Percentiles rank a stretch among this genome's conserved stretches.
phyloP scores from a whole-genome alignment of 2,888 invertebrate genomes.

The Ashinkailepas kermadecensis region DNA sequence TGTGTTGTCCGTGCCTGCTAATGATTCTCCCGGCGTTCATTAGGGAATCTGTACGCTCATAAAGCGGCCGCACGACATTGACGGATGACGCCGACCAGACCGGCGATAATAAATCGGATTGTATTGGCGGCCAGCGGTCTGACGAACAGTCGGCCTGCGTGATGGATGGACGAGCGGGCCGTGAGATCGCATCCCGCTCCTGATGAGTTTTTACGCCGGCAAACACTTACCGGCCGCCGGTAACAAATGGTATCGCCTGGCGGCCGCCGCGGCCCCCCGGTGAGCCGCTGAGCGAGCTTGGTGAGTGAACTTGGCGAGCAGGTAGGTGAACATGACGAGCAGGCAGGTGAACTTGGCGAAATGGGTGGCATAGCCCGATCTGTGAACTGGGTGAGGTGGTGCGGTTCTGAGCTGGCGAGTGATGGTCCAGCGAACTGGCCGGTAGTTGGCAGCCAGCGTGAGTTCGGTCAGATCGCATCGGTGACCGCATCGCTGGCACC shows the following conservation, averaged over 20 bases:
- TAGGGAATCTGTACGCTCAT: conserved; percentile 19
- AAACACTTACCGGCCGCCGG: conserved; percentile 9
- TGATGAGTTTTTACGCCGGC: conserved; percentile 20
- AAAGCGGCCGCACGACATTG: conserved; percentile 4
- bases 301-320: no score
- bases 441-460: no score
- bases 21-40: conserved; percentile 14
- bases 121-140: conserved; percentile 7
- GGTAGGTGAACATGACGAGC: no score
- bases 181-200: not conserved
- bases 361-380: no score
- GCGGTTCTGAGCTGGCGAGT: no score
- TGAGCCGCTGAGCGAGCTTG: no score
- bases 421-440: no score
- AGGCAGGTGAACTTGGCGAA: no score
- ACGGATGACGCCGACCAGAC: not conserved
- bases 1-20: conserved; percentile 18
- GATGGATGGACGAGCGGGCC: conserved; percentile 5
- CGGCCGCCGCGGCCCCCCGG: no score
- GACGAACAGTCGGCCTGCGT: not conserved
- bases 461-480: no score
- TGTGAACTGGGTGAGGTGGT: no score
- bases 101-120: conserved; percentile 11
- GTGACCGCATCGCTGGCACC: no score
- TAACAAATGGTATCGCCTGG: not conserved